Evolutionary conservation across 1,140 invertebrate genomes (phyloP), one percentile per base, ranked within the genome.

Genomic region (Whitmania pigra): DNA sequence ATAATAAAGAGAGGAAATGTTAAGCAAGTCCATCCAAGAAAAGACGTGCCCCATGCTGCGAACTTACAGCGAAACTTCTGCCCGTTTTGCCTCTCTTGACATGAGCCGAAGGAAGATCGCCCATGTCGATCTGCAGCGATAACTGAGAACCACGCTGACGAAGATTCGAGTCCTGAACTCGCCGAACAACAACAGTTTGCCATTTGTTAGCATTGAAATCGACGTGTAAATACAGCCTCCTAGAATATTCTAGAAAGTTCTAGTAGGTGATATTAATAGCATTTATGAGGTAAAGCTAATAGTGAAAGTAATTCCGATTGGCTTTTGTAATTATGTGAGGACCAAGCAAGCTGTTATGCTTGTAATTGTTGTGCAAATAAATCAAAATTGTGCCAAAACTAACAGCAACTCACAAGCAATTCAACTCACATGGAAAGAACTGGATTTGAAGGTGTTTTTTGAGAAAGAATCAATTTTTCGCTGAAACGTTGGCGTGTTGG

Each of bases 41-140:
- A 49, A 49, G 5, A 17, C 2, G 43, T 15, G 43, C 43, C 5
- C 9, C 43, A 49, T 25, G 57, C 57, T 20, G 29, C 20, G 29
- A 63, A 63, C 57, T 63, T 25, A 63, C 57, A 63, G 57, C 57
- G 29, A 63, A 25, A 49, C 43, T 49, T 49, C 43, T 49, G 57
- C 57, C 53, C 2, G 25, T 49, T 22, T 49, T 40, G 18, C 53
- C 69, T 15, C 20, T 49, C n/a, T 25, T 53, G 53, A 18, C 43
- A n/a, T 40, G 40, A 27, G n/a, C 18, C 7, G 69, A 70, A 36
- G 69, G 69, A 6, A 70, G 53, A 49, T 70, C 43, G 18, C 69
- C 20, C 69, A 70, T 70, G 49, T 70, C 69, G 53, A 70, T 70
- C 53, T 70, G 69, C 0, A 70, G 69, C 20, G 69, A 70, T 18